These are phyloP conservation scores for Turdus rufiventris DNA, from an alignment of 2,113 vertebrate species.

Conservation along the genomic window DNA sequence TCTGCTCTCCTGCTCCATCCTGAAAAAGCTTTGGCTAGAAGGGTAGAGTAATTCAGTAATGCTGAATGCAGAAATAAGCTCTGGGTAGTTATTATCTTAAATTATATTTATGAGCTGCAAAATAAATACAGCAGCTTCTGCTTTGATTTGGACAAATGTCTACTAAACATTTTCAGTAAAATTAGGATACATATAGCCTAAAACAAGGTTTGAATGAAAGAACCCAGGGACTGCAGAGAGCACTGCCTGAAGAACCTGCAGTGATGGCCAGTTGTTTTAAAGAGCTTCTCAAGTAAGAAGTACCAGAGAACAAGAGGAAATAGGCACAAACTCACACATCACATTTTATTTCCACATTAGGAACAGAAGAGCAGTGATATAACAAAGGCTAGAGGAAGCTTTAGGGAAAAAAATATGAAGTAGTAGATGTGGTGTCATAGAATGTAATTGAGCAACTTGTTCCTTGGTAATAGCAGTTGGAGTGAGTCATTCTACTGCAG, in stretches of 20 bases:
- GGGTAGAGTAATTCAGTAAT: conserved; percentile 35
- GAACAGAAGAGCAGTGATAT: not conserved
- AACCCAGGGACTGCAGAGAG: not conserved
- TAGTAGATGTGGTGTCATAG: not conserved
- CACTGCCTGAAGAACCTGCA: not conserved
- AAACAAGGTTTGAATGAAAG: not conserved
- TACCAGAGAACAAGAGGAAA: not conserved
- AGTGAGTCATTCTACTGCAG: not conserved
- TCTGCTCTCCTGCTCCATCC: conserved; percentile 1
- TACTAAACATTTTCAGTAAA: conserved; percentile 33
- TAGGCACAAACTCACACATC: not conserved
- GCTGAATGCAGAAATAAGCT: not conserved
- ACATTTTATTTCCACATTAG: not conserved
- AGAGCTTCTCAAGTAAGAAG: not conserved
- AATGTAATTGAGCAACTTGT: not conserved
- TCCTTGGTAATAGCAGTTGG: not conserved
- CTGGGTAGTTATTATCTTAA: conserved; percentile 21
- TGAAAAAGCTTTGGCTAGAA: conserved; percentile 30
- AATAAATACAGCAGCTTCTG: not conserved
- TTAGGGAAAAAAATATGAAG: not conserved
- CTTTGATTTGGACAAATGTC: not conserved
- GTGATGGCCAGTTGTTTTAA: not conserved
- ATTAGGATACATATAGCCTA: not conserved
- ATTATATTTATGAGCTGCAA: not conserved
- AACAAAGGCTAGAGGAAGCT: not conserved